Conservation (phyloP, 2,888 invertebrate species). For the Megamerina dolium region DNA sequence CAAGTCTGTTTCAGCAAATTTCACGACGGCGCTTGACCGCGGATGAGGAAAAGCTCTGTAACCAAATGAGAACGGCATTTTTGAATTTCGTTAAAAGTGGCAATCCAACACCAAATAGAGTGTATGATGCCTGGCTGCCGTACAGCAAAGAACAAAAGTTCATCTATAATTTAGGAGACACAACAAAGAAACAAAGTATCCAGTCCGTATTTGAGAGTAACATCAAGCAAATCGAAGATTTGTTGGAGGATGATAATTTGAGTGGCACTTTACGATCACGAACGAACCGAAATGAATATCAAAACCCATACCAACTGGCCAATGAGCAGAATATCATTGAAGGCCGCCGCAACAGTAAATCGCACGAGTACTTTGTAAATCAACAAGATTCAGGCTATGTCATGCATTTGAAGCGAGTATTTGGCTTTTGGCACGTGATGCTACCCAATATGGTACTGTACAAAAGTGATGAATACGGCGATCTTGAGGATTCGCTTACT, state of each 20-base stretch:
- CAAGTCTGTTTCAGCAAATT: slow-evolving; percentile 60
- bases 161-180: slow-evolving; percentile 42
- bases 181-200: slow-evolving; percentile 3
- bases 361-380: slow-evolving; percentile 16
- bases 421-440: slow-evolving; percentile 45
- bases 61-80: slow-evolving; percentile 52
- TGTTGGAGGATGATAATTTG: slow-evolving; percentile 26
- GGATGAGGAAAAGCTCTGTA: slow-evolving; percentile 56
- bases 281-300: slow-evolving; percentile 34
- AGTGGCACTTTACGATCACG: slow-evolving; percentile 22
- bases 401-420: slow-evolving; percentile 40
- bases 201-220: slow-evolving; percentile 25
- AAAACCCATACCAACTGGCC: slow-evolving; percentile 25
- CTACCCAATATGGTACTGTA: slow-evolving; percentile 32
- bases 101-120: slow-evolving; percentile 54
- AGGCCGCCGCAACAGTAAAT: slow-evolving; percentile 5
- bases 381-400: slow-evolving; percentile 37
- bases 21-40: slow-evolving; percentile 57
- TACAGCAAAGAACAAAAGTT: slow-evolving; percentile 49
- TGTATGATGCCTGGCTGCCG: slow-evolving; percentile 56
- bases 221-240: slow-evolving; percentile 34
- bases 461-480: slow-evolving; percentile 17
- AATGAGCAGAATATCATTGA: not conserved
- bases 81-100: slow-evolving; percentile 55
- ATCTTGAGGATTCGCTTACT: slow-evolving; percentile 25